phyloP scores from a whole-genome alignment of 2,888 invertebrate species.

The Glyphotaelius pellucidus region DNA sequence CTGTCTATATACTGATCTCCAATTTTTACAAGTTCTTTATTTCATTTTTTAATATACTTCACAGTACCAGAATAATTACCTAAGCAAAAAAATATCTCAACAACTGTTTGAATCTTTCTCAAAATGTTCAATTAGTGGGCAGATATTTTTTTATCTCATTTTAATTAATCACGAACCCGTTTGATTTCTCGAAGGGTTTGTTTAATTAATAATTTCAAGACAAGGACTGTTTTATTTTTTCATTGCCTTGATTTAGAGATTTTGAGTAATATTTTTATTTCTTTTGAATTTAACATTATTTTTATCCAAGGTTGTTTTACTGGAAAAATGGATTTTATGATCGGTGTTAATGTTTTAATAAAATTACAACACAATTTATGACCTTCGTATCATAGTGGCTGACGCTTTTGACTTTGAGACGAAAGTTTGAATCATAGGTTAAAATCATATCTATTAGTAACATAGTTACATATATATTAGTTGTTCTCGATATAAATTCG shows the following conservation, averaged over 20 bases:
- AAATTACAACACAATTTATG: too few species aligned
- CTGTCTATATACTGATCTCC: not conserved
- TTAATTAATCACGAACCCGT: not conserved
- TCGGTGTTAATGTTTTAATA: too few species aligned
- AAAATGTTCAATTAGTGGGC: not conserved
- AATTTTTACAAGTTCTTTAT: not conserved
- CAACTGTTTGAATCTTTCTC: not conserved
- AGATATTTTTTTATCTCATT: not conserved
- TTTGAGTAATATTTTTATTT: not conserved
- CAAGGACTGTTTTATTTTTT: not conserved
- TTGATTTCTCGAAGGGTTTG: not conserved
- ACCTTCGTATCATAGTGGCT: too few species aligned
- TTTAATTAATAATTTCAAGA: not conserved
- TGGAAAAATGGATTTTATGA: too few species aligned
- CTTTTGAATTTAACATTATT: not conserved
- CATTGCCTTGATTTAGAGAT: too few species aligned
- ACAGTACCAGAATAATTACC: too few species aligned
- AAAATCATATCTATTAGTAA: not conserved
- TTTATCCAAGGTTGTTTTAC: not conserved
- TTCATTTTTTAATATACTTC: not conserved
- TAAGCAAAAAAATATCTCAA: not conserved
- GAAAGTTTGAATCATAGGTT: not conserved
- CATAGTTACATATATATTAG: too few species aligned
- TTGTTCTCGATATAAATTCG: too few species aligned
- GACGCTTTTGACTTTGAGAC: too few species aligned